A percentile compares a stretch with the other conserved stretches of the same genome.
Evolutionary conservation across 2,888 invertebrate species (phyloP).

Genomic region (Argyra leucocephala): DNA sequence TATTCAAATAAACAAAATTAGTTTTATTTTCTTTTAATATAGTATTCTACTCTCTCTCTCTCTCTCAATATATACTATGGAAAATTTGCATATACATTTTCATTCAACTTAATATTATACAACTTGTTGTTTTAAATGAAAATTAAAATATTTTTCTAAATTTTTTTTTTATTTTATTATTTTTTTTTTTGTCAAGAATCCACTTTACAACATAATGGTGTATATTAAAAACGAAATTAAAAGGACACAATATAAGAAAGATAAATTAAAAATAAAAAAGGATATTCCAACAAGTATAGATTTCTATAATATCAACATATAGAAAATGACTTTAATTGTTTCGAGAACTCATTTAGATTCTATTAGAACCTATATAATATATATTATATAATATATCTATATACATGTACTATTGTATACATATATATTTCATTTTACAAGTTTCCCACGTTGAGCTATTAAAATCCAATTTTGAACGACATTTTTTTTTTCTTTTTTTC

Average conservation of each 20-base stretch:
- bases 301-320: not conserved
- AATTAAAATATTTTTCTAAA: too few species aligned
- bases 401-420: not conserved
- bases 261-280: not conserved
- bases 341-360: not conserved
- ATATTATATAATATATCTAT: not conserved
- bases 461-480: slow-evolving; percentile 2
- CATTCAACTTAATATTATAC: too few species aligned
- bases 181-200: too few species aligned
- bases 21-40: too few species aligned
- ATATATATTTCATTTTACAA: not conserved
- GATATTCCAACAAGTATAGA: not conserved
- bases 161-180: too few species aligned
- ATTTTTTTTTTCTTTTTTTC: not conserved
- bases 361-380: not conserved
- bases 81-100: too few species aligned
- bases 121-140: too few species aligned
- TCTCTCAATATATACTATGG: too few species aligned
- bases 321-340: not conserved
- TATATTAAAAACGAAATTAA: too few species aligned
- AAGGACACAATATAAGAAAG: not conserved
- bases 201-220: too few species aligned
- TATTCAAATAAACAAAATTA: too few species aligned
- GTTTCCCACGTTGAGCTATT: not conserved
- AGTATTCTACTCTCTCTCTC: too few species aligned